Base-by-base conservation (phyloP, 2,113 vertebrate species). In the Panthera leo region DNA sequence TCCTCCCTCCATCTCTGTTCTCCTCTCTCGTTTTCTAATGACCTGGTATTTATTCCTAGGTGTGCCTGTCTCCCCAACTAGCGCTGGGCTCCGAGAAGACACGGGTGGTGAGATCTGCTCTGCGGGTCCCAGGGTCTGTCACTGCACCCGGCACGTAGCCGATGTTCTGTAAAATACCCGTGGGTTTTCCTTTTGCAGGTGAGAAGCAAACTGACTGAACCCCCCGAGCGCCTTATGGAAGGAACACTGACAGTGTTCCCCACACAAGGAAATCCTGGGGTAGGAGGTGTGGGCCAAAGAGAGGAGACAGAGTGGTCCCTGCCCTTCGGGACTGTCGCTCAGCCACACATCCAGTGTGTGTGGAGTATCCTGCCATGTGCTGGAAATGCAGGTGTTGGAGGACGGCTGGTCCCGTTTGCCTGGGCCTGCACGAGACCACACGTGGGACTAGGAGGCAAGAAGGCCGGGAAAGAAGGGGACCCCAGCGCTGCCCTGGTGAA, bases 341-440 rank as follows among this genome's bases (percentile, higher is more conserved):
- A 23, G 5, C 51, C 63, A 5, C 5, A 0, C 3, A 34, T 18
- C 34, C 63, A 5, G 70, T 0, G 0, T 2, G 9, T 4, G 8
- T 15, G 51, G 80, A 31, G n/a, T 11, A 34, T 79, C 48, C 58
- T 31, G 73, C 21, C 42, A 4, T 2, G 1, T n/a, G 42, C 5
- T 55, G 82, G 71, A 84, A 29, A 45, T 7, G 42, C 65, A 55
- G 13, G 39, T 10, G 8, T 25, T 2, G 0, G 11, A 10, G 61
- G 51, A 51, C 3, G 2, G 51, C 19, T 3, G 7, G 42, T 58
- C n/a, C 53, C 11, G 39, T 63, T 10, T 13, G 63, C 14, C 68
- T 53, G 29, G 55, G 34, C 68, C 36, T 2, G 0, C 65, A 58
- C 76, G 4, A 36, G 70, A 65, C 82, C 73, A 73, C 27, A 2